Base-by-base conservation (phyloP, 2,888 invertebrate genomes). In the Agrotis segetum region DNA sequence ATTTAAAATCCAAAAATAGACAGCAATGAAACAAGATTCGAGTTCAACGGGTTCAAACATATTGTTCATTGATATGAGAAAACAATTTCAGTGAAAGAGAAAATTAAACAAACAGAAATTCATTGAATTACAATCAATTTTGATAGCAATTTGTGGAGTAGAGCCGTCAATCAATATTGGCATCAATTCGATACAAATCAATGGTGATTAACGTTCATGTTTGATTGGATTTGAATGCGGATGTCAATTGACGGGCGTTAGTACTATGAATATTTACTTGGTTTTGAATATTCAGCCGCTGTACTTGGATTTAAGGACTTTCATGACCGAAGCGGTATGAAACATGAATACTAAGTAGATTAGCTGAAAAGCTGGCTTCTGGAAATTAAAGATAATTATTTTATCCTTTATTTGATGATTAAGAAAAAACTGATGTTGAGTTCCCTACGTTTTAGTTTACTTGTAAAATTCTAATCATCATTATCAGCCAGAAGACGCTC, bases 151-250 rank as follows among this genome's bases (percentile, higher is more conserved):
- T 71, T 46, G 58, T 49, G 50, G 14, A 58, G 21, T 44, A 21
- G 21, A 46, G 21, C 55, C 56, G 40, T 68, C 67, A 56, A 46
- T 72, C 76, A 63, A 56, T 64, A 68, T 34, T 49, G 61, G n/a
- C 77, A 77, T 67, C 66, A 66, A 80, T 81, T 75, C 67, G 71
- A 71, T 74, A 79, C 74, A 75, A 85, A 79, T 77, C 71, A 69
- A 60, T 55, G 47, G 71, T 81, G 71, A 85, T 86, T 81, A 85
- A 75, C 68, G 62, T 76, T 74, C 67, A 77, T 73, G 77, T 83
- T 79, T 81, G 77, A 83, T 83, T 85, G 70, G 62, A 69, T 85
- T 83, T 84, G 79, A 76, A 84, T 75, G 61, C 60, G 60, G 55
- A 47, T n/a, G 67, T 19, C 74, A 69, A 84, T 79, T 77, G 67